Conservation (phyloP, 30 jellyfish, hydroid and myxozoan species). For the Cassiopea andromeda region DNA sequence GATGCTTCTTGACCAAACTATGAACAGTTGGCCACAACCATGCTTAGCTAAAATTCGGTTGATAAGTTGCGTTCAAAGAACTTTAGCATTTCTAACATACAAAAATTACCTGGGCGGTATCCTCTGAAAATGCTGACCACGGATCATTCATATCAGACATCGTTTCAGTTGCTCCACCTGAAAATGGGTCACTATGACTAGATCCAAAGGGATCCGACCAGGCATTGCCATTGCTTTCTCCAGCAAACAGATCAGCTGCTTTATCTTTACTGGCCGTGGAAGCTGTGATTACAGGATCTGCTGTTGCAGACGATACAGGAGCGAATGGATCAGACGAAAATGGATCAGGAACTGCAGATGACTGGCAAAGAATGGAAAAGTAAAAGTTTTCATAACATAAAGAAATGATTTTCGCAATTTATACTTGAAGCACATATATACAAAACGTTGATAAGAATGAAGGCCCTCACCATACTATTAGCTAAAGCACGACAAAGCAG, state of each 20-base stretch:
- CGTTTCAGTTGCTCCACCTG: constrained; percentile 48
- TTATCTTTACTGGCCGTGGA: constrained; percentile 22
- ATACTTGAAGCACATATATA: too few species aligned
- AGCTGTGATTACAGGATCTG: constrained; percentile 17
- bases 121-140: constrained; percentile 87
- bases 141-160: constrained; percentile 50
- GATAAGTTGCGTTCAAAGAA: background rate
- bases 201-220: constrained; percentile 78
- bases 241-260: constrained; percentile 32
- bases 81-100: background rate
- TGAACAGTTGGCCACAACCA: too few species aligned
- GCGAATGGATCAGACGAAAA: constrained; percentile 85
- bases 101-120: constrained; percentile 49
- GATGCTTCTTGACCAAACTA: too few species aligned
- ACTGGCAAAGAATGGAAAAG: background rate
- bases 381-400: too few species aligned
- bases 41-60: background rate
- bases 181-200: constrained; percentile 72
- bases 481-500: too few species aligned
- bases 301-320: constrained; percentile 39
- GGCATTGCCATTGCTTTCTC: constrained; percentile 42
- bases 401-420: too few species aligned
- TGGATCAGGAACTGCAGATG: constrained; percentile 74
- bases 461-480: too few species aligned
- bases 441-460: too few species aligned